Evolutionary conservation across 2,888 invertebrate genomes (phyloP).

Genomic region (Lepetodrilus schrolli): DNA sequence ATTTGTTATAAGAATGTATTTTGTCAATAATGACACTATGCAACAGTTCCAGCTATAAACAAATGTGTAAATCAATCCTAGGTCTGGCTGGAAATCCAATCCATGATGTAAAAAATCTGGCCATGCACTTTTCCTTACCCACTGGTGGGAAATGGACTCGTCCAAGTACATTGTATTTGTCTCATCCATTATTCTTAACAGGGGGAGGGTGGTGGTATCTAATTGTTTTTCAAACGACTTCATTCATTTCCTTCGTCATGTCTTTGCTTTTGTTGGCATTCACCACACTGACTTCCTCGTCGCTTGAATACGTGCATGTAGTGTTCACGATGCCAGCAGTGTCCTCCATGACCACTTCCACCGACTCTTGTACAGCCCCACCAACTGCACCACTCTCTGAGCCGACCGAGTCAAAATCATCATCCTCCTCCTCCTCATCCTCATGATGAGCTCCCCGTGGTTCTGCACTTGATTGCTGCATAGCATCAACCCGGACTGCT

Average conservation of each 20-base stretch:
- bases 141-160: no score
- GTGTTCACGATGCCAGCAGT: not conserved
- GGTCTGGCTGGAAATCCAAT: no score
- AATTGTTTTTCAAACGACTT: not conserved
- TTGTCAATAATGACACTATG: no score
- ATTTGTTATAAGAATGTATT: no score
- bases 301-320: not conserved
- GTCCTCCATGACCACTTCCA: slow-evolving; percentile 11
- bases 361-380: slow-evolving; percentile 27
- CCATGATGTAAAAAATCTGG: no score
- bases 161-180: no score
- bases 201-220: no score
- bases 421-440: slow-evolving; percentile 27
- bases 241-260: not conserved
- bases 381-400: slow-evolving; percentile 49
- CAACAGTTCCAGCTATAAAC: no score
- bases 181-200: no score
- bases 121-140: no score
- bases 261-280: slow-evolving; percentile 1
- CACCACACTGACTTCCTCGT: not conserved
- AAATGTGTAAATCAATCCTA: no score
- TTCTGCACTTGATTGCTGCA: slow-evolving; percentile 12
- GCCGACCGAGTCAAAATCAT: slow-evolving; percentile 39
- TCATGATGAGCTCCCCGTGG: no score
- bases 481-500: slow-evolving; percentile 36